These are phyloP conservation scores for Hirtodrosophila histrioides DNA, from an alignment of 2,888 invertebrate genomes.

Conservation along the genomic window DNA sequence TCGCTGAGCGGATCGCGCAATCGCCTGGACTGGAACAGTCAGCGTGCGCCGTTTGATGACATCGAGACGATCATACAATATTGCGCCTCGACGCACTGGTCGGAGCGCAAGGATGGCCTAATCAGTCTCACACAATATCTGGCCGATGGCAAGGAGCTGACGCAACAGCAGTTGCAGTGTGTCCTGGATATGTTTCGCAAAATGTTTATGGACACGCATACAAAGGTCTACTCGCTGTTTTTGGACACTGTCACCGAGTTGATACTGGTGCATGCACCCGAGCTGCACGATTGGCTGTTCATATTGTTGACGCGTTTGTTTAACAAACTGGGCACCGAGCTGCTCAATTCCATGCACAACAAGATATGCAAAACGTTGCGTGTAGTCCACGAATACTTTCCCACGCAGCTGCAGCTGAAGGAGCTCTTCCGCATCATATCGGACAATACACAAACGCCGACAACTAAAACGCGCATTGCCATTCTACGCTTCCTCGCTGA, in stretches of 20 bases:
- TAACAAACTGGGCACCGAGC: constrained; percentile 95
- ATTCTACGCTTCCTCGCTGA: constrained; percentile 90
- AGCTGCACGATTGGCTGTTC: constrained; percentile 96
- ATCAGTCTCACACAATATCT: constrained; percentile 90
- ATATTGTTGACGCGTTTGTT: constrained; percentile 93
- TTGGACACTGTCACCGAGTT: constrained; percentile 96
- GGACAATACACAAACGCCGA: constrained; percentile 97
- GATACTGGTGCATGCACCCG: constrained; percentile 92
- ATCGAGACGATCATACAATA: constrained; percentile 93
- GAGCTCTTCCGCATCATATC: constrained; percentile 91
- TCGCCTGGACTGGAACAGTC: constrained; percentile 88
- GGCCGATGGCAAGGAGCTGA: constrained; percentile 86
- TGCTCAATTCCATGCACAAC: constrained; percentile 94
- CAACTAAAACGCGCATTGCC: constrained; percentile 91
- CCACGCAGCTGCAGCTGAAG: constrained; percentile 87
- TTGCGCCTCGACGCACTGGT: constrained; percentile 96
- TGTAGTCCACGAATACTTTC: constrained; percentile 89
- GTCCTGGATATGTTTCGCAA: constrained; percentile 97
- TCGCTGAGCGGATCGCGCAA: constrained; percentile 93
- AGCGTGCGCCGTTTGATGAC: constrained; percentile 88
- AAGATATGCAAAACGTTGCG: constrained; percentile 95
- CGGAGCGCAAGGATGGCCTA: constrained; percentile 97
- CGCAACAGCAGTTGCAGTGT: constrained; percentile 88
- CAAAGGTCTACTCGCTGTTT: constrained; percentile 96
- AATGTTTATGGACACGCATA: constrained; percentile 98